Percentiles rank a stretch among this genome's conserved stretches.
Conservation (phyloP, 2,888 invertebrate genomes). For the Eristalinus aeneus region DNA sequence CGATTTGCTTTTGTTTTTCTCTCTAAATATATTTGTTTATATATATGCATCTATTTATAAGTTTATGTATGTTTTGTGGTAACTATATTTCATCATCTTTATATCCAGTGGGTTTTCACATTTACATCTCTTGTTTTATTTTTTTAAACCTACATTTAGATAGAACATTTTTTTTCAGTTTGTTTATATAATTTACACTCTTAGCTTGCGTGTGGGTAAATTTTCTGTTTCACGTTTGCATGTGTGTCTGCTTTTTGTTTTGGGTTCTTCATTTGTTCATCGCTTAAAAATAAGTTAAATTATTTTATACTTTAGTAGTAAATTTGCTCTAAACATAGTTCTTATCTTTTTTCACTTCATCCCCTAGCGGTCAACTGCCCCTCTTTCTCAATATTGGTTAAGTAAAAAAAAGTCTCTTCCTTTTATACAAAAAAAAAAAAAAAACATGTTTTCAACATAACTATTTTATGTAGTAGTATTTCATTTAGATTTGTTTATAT, state of each 20-base stretch:
- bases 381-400: constrained; percentile 37
- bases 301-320: constrained; percentile 43
- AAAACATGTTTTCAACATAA: constrained; percentile 37
- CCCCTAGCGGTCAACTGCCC: not conserved
- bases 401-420: constrained; percentile 31
- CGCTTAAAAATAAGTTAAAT: constrained; percentile 61
- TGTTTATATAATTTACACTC: constrained; percentile 19
- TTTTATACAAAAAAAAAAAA: constrained; percentile 46
- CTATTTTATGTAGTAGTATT: constrained; percentile 29
- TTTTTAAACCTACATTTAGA: not conserved
- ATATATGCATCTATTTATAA: not conserved
- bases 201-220: constrained; percentile 31
- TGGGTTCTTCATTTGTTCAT: constrained; percentile 41
- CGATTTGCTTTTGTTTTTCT: constrained; percentile 9
- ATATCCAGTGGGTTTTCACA: constrained; percentile 27
- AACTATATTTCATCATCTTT: constrained; percentile 39
- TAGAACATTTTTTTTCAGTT: constrained; percentile 4
- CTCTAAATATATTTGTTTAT: not conserved
- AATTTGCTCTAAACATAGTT: constrained; percentile 62
- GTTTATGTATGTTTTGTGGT: constrained; percentile 35
- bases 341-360: constrained; percentile 3
- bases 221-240: constrained; percentile 6
- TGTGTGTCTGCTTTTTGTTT: constrained; percentile 44
- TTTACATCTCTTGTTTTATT: constrained; percentile 26
- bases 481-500: constrained; percentile 8